phyloP scores from a whole-genome alignment of 2,113 vertebrate genomes.

The Alligator sinensis region DNA sequence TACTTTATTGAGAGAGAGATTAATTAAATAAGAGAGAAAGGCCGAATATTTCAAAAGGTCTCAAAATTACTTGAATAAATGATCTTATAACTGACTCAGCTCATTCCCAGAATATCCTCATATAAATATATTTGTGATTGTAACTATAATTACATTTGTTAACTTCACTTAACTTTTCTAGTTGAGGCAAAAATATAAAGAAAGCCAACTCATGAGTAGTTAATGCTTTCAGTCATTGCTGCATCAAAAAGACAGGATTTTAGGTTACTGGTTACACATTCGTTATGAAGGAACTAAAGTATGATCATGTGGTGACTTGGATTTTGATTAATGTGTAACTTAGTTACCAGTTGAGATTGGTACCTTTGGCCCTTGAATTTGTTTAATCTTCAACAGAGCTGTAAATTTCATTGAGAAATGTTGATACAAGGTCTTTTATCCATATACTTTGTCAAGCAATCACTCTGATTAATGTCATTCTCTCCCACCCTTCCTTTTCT shows the following conservation, averaged over 20 bases:
- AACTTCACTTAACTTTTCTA: neutral
- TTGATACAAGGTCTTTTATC: constrained; percentile 58
- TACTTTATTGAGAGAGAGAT: neutral
- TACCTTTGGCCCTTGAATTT: constrained; percentile 63
- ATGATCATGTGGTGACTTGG: constrained; percentile 15
- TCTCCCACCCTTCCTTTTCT: neutral
- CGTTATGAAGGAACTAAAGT: constrained; percentile 22
- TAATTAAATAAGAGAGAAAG: neutral
- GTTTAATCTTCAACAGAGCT: constrained; percentile 27
- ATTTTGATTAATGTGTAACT: constrained; percentile 74
- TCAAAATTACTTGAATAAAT: neutral
- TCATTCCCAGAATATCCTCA: neutral
- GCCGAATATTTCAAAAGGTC: neutral
- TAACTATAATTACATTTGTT: neutral
- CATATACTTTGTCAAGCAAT: constrained; percentile 11
- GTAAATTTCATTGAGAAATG: constrained; percentile 38
- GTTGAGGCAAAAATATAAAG: neutral
- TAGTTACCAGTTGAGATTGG: neutral
- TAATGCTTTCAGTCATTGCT: constrained; percentile 21
- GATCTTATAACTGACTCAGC: neutral
- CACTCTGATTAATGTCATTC: neutral
- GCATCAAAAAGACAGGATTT: neutral
- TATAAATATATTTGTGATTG: constrained; percentile 13
- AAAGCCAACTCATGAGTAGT: neutral
- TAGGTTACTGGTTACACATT: neutral